phyloP scores from a whole-genome alignment of 2,113 vertebrate species.

The Psophia crepitans region DNA sequence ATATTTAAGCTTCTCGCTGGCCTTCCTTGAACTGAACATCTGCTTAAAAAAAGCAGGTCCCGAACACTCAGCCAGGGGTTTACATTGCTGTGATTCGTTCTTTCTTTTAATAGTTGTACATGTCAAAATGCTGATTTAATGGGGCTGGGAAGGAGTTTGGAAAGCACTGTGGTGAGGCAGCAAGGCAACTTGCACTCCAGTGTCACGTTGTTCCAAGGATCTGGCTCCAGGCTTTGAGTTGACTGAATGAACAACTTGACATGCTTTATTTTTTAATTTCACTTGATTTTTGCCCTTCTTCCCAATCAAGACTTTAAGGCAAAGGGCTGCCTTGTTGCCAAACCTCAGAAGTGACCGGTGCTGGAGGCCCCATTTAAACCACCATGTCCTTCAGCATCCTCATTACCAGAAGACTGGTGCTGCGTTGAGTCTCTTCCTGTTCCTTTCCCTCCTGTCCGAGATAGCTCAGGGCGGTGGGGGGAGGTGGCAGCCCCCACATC shows the following conservation, averaged over 20 bases:
- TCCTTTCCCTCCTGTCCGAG: not conserved
- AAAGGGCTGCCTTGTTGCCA: not conserved
- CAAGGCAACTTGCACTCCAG: not conserved
- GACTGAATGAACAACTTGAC: not conserved
- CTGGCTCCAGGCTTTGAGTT: not conserved
- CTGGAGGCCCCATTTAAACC: not conserved
- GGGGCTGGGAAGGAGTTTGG: not conserved
- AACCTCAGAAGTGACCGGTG: not conserved
- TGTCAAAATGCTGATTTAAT: not conserved
- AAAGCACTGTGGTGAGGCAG: not conserved
- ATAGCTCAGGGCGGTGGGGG: not conserved
- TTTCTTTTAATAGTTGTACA: not conserved
- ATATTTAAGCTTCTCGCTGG: not conserved
- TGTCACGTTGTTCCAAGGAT: rapidly evolving
- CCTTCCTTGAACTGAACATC: not conserved
- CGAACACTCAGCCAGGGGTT: not conserved
- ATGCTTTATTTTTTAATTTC: not conserved
- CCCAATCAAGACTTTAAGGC: not conserved
- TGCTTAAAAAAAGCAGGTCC: not conserved
- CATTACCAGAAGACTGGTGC: not conserved
- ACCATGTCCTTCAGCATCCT: not conserved
- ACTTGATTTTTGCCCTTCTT: not conserved
- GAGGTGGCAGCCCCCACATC: not conserved
- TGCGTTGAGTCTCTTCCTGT: not conserved
- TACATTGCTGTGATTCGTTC: not conserved